Percentiles rank a stretch among this genome's conserved stretches.
phyloP scores from a whole-genome alignment of 2,888 invertebrate species.

The Trisateles emortualis region DNA sequence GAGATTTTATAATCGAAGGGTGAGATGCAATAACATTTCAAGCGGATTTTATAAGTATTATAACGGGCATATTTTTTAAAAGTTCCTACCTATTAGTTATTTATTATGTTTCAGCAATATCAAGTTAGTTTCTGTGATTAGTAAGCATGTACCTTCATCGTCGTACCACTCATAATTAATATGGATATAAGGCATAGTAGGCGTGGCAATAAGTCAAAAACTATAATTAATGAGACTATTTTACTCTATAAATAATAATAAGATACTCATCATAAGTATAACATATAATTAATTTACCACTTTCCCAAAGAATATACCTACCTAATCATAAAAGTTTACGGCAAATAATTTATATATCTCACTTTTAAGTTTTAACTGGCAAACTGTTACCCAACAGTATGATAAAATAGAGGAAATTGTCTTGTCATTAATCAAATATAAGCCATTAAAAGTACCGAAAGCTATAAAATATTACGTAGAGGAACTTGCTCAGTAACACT shows the following conservation, averaged over 20 bases:
- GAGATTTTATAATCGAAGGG: no score
- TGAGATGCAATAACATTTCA: no score
- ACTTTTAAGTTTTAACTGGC: slow-evolving; percentile 23
- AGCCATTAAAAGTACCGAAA: slow-evolving; percentile 54
- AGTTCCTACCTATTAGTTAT: no score
- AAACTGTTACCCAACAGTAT: slow-evolving; percentile 37
- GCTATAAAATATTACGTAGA: slow-evolving; percentile 54
- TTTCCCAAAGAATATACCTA: slow-evolving; percentile 8
- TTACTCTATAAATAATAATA: not conserved
- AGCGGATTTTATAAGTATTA: no score
- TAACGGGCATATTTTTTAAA: no score
- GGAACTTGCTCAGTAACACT: slow-evolving; percentile 49
- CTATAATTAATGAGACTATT: not conserved
- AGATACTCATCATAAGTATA: not conserved
- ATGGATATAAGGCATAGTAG: no score
- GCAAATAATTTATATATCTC: slow-evolving; percentile 32
- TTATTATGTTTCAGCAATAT: no score
- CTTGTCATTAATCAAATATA: slow-evolving; percentile 54
- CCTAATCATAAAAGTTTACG: slow-evolving; percentile 9
- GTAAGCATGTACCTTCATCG: no score
- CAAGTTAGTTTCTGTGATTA: no score
- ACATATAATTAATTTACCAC: not conserved
- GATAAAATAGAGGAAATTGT: slow-evolving; percentile 52
- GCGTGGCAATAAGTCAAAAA: no score
- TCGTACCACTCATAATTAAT: no score